These are phyloP conservation scores for Merluccius polli DNA, from an alignment of 2,797 vertebrate species.

Conservation along the genomic window DNA sequence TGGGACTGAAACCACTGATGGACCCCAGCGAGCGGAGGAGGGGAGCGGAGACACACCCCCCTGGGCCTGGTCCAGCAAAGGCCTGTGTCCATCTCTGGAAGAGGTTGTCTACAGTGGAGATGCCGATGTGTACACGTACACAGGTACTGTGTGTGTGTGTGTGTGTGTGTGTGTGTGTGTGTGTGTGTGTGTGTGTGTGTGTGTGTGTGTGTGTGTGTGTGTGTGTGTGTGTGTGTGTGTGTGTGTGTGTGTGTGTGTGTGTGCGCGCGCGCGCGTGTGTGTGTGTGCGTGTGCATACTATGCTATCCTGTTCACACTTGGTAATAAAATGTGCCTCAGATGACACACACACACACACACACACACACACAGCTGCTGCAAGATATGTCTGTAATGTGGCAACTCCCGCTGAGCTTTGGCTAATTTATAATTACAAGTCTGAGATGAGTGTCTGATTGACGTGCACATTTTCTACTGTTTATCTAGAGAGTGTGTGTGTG, in stretches of 20 bases:
- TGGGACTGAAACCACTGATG: slow-evolving; percentile 46
- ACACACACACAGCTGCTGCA: slow-evolving; percentile 63
- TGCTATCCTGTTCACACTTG: neutral
- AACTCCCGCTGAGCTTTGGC: slow-evolving; percentile 50
- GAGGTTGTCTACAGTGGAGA: slow-evolving; percentile 75
- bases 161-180: slow-evolving; percentile 6
- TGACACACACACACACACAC: slow-evolving; percentile 23
- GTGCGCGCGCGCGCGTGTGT: neutral
- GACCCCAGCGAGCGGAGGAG: slow-evolving; percentile 12
- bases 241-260: slow-evolving; percentile 24
- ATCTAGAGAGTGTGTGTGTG: slow-evolving; percentile 47
- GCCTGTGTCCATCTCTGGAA: slow-evolving; percentile 72
- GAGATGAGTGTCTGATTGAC: slow-evolving; percentile 60
- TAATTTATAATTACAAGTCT: slow-evolving; percentile 63
- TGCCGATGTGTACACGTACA: slow-evolving; percentile 69
- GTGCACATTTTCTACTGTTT: slow-evolving; percentile 56
- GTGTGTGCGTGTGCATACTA: neutral
- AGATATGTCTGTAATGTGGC: slow-evolving; percentile 52
- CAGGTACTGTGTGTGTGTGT: slow-evolving; percentile 70
- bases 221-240: slow-evolving; percentile 8
- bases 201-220: no score
- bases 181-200: slow-evolving; percentile 4
- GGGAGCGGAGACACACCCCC: slow-evolving; percentile 1
- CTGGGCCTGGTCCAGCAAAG: slow-evolving; percentile 20
- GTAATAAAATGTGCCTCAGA: neutral